A percentile compares a stretch with the other conserved stretches of the same genome.
phyloP scores from a whole-genome alignment of 2,797 vertebrate species.

The Epinephelus malabaricus region DNA sequence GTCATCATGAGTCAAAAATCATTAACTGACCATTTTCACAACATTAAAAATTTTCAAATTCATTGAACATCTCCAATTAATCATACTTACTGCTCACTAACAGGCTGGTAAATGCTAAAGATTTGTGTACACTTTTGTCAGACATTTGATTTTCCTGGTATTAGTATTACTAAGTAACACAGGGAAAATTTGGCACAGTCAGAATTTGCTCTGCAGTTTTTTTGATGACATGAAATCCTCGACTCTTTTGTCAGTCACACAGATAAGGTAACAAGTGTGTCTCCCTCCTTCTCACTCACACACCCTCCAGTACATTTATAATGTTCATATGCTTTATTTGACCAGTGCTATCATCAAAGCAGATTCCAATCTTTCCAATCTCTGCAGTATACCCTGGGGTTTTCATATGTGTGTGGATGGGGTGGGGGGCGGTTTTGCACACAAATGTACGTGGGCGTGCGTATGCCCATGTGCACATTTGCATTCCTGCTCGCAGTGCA shows the following conservation, averaged over 20 bases:
- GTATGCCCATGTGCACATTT: conserved; percentile 6
- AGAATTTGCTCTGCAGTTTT: not conserved
- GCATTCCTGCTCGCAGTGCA: not conserved
- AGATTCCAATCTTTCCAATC: conserved; percentile 35
- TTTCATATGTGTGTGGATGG: not conserved
- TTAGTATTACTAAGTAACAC: not conserved
- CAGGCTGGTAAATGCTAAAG: not conserved
- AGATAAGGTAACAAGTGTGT: conserved; percentile 19
- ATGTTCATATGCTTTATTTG: conserved; percentile 39
- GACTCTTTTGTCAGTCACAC: not conserved
- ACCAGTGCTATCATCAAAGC: conserved; percentile 50
- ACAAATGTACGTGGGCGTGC: not conserved
- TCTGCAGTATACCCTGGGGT: conserved; percentile 15
- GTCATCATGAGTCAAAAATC: conserved; percentile 28
- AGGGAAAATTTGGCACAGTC: not conserved
- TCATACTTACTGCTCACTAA: not conserved
- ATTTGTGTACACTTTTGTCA: not conserved
- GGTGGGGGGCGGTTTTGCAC: not conserved
- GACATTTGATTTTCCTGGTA: conserved; percentile 10
- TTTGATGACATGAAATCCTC: conserved; percentile 16
- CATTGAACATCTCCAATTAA: conserved; percentile 20
- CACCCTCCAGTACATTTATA: conserved; percentile 11
- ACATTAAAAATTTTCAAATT: conserved; percentile 37
- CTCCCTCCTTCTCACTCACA: not conserved
- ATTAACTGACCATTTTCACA: conserved; percentile 22